A percentile compares a stretch with the other conserved stretches of the same genome.
These are phyloP conservation scores for Catharus bicknelli DNA, from an alignment of 2,113 vertebrate species.

Conservation along the genomic window DNA sequence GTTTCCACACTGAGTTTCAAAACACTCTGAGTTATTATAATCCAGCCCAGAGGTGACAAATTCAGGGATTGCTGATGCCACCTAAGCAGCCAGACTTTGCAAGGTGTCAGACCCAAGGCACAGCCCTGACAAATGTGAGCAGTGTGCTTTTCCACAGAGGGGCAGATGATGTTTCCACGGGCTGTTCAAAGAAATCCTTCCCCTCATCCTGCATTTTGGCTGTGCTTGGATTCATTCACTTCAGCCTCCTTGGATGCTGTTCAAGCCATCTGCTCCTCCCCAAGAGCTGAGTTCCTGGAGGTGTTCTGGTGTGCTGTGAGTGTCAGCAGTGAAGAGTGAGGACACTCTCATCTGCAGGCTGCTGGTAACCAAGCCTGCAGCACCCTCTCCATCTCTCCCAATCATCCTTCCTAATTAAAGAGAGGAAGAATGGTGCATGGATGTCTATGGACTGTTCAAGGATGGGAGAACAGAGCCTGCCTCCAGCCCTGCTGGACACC, in stretches of 20 bases:
- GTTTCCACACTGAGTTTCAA: background rate
- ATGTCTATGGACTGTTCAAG: background rate
- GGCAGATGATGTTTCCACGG: background rate
- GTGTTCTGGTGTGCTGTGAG: background rate
- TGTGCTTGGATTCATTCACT: constrained; percentile 27
- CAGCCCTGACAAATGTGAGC: constrained; percentile 35
- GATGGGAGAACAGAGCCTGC: background rate
- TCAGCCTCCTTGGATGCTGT: constrained; percentile 42
- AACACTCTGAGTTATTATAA: constrained; percentile 29
- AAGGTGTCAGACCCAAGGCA: constrained; percentile 43
- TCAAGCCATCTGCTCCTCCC: constrained; percentile 57
- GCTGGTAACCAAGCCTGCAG: background rate
- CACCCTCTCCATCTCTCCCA: background rate
- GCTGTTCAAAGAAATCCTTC: constrained; percentile 26
- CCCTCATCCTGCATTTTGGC: constrained; percentile 6
- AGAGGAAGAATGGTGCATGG: background rate
- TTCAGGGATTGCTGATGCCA: constrained; percentile 8
- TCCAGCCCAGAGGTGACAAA: constrained; percentile 51
- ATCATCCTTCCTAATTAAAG: background rate
- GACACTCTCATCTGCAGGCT: background rate
- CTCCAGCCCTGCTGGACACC: background rate
- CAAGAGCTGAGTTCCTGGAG: constrained; percentile 29
- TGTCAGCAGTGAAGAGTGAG: background rate
- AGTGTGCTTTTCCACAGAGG: background rate
- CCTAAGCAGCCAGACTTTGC: constrained; percentile 27